These are phyloP conservation scores for Corythaixoides concolor DNA, from an alignment of 2,113 vertebrate species.

Conservation along the genomic window DNA sequence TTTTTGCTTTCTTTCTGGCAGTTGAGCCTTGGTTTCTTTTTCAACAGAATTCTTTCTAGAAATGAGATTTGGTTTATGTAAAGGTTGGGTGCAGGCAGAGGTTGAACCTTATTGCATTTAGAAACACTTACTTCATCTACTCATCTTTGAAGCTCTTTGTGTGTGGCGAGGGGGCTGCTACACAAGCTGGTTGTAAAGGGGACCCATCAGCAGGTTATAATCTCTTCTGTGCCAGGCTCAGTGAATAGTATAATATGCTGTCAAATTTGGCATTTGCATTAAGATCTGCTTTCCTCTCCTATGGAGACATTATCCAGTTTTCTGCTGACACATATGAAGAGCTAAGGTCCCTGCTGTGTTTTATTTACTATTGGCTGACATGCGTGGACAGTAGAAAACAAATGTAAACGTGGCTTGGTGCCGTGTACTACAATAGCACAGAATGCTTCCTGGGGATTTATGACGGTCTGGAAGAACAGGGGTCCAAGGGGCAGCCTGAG, in stretches of 20 bases:
- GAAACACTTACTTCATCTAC: neutral
- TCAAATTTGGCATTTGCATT: neutral
- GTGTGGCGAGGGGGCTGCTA: neutral
- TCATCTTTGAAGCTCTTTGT: neutral
- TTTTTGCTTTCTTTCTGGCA: neutral
- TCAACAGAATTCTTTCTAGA: neutral
- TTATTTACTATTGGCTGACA: neutral
- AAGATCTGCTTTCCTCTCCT: neutral
- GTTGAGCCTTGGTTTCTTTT: neutral
- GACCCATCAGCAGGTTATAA: neutral
- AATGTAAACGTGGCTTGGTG: neutral
- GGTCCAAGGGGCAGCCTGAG: neutral
- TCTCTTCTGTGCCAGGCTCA: neutral
- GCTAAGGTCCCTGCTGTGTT: neutral
- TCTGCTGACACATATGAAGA: neutral
- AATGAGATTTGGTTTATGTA: neutral
- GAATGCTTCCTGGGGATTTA: neutral
- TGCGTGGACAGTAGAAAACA: neutral
- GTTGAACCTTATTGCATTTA: neutral
- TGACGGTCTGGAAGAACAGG: neutral
- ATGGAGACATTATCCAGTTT: neutral
- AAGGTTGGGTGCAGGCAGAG: neutral
- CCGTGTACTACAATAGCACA: neutral
- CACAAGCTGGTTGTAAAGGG: neutral
- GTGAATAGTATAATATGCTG: neutral